Percentiles rank a stretch among this genome's conserved stretches.
Conservation (phyloP, 2,888 invertebrate species). For the Oscheius myriophilus region DNA sequence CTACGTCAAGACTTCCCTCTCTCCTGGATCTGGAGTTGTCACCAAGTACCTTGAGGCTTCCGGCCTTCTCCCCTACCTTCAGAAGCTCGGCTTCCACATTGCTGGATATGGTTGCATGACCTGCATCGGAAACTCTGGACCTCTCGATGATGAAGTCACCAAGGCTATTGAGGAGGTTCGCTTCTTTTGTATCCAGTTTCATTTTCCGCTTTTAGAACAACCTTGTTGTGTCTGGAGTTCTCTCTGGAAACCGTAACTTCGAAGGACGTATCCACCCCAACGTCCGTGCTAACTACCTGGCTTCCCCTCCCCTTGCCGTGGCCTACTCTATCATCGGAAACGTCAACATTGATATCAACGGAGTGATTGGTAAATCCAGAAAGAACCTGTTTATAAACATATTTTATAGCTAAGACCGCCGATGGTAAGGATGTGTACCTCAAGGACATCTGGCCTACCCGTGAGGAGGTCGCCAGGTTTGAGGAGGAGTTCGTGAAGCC, state of each 20-base stretch:
- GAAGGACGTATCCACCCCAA: conserved; percentile 97
- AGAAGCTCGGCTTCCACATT: conserved; percentile 80
- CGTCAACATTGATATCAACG: conserved; percentile 90
- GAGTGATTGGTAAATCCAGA: conserved; percentile 38
- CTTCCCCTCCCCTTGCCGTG: conserved; percentile 94
- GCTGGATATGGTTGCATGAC: conserved; percentile 99
- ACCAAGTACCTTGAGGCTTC: conserved; percentile 89
- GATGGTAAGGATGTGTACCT: conserved; percentile 76
- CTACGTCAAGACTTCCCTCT: conserved; percentile 94
- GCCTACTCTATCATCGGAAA: conserved; percentile 96
- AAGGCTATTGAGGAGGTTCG: conserved; percentile 87
- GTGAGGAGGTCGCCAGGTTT: conserved; percentile 83
- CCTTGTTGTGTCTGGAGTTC: conserved; percentile 91
- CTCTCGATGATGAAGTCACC: conserved; percentile 88
- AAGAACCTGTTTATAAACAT: background rate
- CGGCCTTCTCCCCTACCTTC: conserved; percentile 87
- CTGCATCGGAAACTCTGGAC: conserved; percentile 97
- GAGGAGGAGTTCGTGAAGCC: conserved; percentile 91
- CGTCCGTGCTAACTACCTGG: conserved; percentile 92
- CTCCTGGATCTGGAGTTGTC: conserved; percentile 94
- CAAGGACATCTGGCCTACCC: conserved; percentile 92
- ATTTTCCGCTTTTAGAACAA: conserved; percentile 78
- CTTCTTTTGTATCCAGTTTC: background rate
- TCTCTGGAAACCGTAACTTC: conserved; percentile 97
- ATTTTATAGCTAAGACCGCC: conserved; percentile 37